Percentiles rank a stretch among this genome's conserved stretches.
Evolutionary conservation across 30 jellyfish, hydroid and myxozoan species (phyloP).

Genomic region (Chironex yamaguchii): DNA sequence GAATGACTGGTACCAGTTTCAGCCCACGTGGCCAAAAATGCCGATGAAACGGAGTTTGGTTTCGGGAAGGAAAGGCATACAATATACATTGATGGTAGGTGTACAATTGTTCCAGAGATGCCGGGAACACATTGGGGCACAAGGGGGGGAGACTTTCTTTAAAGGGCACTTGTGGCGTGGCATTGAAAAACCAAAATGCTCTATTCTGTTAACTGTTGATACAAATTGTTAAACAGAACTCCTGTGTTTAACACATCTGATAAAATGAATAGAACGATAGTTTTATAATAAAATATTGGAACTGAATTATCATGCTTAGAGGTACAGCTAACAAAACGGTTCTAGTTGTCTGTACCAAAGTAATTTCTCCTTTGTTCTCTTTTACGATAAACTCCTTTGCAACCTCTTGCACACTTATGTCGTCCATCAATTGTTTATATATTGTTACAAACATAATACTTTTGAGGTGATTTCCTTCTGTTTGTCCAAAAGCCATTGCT

Average conservation of each 20-base stretch:
- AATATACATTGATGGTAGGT: too few relatives aligned
- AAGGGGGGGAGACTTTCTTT: not conserved
- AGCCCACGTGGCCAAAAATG: too few relatives aligned
- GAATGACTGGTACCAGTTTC: too few relatives aligned
- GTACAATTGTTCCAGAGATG: too few relatives aligned
- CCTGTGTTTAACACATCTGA: not conserved
- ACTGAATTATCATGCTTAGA: not conserved
- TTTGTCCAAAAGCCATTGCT: too few relatives aligned
- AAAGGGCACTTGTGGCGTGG: slow-evolving; percentile 3
- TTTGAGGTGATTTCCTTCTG: too few relatives aligned
- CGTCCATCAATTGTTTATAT: too few relatives aligned
- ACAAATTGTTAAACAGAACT: not conserved
- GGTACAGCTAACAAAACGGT: slow-evolving; percentile 1
- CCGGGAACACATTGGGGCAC: slow-evolving; percentile 5
- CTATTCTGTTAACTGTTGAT: not conserved
- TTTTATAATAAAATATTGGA: not conserved
- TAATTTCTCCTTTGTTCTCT: not conserved
- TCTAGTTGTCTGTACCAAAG: not conserved
- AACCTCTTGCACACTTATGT: not conserved
- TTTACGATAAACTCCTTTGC: not conserved
- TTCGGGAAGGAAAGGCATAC: too few relatives aligned
- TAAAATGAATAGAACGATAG: not conserved
- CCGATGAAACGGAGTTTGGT: too few relatives aligned
- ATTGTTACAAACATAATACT: too few relatives aligned
- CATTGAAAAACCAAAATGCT: not conserved